These are phyloP conservation scores for Hypolimnas misippus DNA, from an alignment of 2,888 invertebrate genomes.

Conservation along the genomic window DNA sequence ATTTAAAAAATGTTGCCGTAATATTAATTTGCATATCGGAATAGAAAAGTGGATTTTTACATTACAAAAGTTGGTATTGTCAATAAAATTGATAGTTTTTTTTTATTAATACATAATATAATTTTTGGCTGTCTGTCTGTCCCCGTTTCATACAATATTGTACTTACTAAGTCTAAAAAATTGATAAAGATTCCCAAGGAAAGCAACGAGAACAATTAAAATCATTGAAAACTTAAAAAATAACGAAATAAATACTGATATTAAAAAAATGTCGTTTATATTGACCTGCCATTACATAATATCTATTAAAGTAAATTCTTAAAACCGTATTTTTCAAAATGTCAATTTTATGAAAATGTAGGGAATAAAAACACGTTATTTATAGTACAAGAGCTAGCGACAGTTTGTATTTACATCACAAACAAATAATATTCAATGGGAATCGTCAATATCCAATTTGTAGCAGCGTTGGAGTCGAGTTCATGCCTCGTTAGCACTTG, in stretches of 20 bases:
- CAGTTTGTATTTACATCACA: conserved; percentile 8
- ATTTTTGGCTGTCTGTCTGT: conserved; percentile 49
- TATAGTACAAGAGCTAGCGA: conserved; percentile 23
- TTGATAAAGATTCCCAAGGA: conserved; percentile 81
- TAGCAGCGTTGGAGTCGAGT: conserved; percentile 21
- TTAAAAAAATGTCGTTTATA: conserved; percentile 52
- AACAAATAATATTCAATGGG: conserved; percentile 11
- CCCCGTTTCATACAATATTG: conserved; percentile 63
- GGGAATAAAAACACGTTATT: neutral
- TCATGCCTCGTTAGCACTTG: conserved; percentile 30
- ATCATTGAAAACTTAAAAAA: conserved; percentile 81
- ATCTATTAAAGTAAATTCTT: conserved; percentile 14
- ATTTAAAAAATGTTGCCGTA: conserved; percentile 2
- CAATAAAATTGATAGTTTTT: conserved; percentile 35
- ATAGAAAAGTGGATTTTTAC: conserved; percentile 75
- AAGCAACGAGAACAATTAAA: conserved; percentile 83
- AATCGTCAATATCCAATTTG: conserved; percentile 25
- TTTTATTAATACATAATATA: conserved; percentile 11
- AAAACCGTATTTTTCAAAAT: neutral
- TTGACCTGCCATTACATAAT: conserved; percentile 30
- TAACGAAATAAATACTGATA: conserved; percentile 81
- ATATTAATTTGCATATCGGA: conserved; percentile 48
- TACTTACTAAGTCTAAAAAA: conserved; percentile 71
- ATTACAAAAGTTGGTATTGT: conserved; percentile 64
- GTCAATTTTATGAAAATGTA: neutral